Percentiles rank a stretch among this genome's conserved stretches.
These are phyloP conservation scores for Catamblyrhynchus diadema DNA, from an alignment of 2,797 vertebrate genomes.

Conservation along the genomic window DNA sequence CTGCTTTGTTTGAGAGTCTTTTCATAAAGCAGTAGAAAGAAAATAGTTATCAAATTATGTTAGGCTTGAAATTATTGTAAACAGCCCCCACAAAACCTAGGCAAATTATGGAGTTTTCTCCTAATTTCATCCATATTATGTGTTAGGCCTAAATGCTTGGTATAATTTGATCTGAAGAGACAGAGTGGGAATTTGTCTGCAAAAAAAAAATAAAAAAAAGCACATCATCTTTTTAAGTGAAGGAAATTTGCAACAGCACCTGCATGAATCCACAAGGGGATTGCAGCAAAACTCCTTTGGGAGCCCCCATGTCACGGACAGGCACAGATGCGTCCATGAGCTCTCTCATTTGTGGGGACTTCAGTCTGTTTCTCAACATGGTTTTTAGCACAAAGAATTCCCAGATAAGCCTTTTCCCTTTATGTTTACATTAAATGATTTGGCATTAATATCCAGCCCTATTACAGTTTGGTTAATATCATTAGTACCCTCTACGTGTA, in stretches of 20 bases:
- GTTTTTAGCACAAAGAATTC: background rate
- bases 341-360: background rate
- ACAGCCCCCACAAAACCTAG: background rate
- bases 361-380: background rate
- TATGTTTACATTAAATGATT: background rate
- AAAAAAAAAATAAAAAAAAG: fast-evolving
- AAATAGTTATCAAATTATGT: background rate
- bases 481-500: fast-evolving
- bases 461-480: background rate
- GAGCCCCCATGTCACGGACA: fast-evolving
- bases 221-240: fast-evolving
- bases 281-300: background rate
- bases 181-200: background rate
- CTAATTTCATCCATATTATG: background rate
- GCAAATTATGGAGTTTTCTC: background rate
- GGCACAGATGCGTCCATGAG: background rate
- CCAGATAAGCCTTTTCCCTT: background rate
- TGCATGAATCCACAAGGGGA: background rate
- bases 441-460: background rate
- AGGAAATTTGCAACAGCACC: background rate
- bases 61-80: background rate
- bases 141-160: background rate
- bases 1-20: slow-evolving; percentile 29
- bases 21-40: background rate
- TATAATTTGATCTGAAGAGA: background rate